Evolutionary conservation across 2,797 vertebrate species (phyloP).

Genomic region (Chelon auratus): DNA sequence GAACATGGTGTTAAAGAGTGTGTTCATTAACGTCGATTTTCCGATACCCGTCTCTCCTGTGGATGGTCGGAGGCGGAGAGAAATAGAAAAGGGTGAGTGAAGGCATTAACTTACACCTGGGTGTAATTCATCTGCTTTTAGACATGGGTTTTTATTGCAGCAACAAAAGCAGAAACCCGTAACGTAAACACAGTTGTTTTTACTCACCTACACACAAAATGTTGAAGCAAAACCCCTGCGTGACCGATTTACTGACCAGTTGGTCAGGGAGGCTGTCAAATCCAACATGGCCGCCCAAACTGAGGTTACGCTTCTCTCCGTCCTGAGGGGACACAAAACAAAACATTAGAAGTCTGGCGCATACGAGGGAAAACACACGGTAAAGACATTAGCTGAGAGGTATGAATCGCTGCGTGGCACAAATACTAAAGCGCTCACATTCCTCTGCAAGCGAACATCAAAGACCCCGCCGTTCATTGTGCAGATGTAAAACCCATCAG

Average conservation of each 20-base stretch:
- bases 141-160: constrained; percentile 29
- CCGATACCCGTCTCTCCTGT: constrained; percentile 97
- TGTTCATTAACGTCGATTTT: constrained; percentile 98
- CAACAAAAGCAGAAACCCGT: constrained; percentile 2
- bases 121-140: constrained; percentile 40
- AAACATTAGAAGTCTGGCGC: constrained; percentile 15
- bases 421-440: constrained; percentile 42
- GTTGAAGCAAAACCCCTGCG: constrained; percentile 99
- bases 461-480: constrained; percentile 33
- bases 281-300: constrained; percentile 95
- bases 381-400: constrained; percentile 42
- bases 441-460: constrained; percentile 53
- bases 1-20: constrained; percentile 97
- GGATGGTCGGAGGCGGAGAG: background rate
- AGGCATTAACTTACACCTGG: constrained; percentile 11
- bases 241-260: constrained; percentile 98
- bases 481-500: constrained; percentile 53
- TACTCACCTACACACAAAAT: constrained; percentile 98
- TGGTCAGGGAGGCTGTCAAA: constrained; percentile 99
- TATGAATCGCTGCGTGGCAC: constrained; percentile 19
- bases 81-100: background rate
- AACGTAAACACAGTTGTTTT: too few species aligned
- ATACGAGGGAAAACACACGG: constrained; percentile 32
- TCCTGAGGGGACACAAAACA: constrained; percentile 82
- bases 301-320: constrained; percentile 92